phyloP scores from a whole-genome alignment of 2,113 vertebrate species.

The Cyprinus carpio region DNA sequence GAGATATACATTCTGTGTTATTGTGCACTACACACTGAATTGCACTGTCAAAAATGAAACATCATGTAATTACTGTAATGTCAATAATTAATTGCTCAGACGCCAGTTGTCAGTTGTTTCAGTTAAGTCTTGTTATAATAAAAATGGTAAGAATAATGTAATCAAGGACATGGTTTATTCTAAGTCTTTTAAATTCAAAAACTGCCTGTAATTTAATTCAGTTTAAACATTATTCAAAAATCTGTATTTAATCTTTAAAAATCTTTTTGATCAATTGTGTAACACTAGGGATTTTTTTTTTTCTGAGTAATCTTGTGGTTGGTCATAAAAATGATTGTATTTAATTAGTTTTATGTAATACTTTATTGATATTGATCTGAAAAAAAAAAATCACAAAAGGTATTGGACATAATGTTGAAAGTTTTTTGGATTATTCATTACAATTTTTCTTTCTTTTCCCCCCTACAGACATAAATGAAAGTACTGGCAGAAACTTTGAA shows the following conservation, averaged over 20 bases:
- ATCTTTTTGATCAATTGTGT: neutral
- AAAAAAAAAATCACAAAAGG: neutral
- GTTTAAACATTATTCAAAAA: no score
- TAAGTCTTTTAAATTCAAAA: neutral
- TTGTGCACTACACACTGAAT: neutral
- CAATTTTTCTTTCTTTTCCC: neutral
- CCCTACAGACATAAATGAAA: constrained; percentile 79
- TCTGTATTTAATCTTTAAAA: neutral
- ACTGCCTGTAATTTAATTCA: no score
- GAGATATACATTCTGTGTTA: neutral
- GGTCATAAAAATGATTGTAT: neutral
- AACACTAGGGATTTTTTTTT: neutral
- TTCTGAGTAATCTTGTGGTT: neutral
- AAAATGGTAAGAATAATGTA: neutral
- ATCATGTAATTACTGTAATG: neutral
- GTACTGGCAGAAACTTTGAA: constrained; percentile 81
- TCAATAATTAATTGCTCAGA: neutral
- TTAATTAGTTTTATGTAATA: neutral
- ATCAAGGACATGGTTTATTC: neutral
- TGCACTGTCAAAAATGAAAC: neutral
- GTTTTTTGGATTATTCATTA: neutral
- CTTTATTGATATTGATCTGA: no score
- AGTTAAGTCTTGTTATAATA: neutral
- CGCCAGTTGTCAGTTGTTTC: neutral
- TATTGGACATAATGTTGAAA: neutral